Evolutionary conservation across 2,113 vertebrate species (phyloP), one percentile per base, ranked within the genome.

Genomic region (Triplophysa rosa): DNA sequence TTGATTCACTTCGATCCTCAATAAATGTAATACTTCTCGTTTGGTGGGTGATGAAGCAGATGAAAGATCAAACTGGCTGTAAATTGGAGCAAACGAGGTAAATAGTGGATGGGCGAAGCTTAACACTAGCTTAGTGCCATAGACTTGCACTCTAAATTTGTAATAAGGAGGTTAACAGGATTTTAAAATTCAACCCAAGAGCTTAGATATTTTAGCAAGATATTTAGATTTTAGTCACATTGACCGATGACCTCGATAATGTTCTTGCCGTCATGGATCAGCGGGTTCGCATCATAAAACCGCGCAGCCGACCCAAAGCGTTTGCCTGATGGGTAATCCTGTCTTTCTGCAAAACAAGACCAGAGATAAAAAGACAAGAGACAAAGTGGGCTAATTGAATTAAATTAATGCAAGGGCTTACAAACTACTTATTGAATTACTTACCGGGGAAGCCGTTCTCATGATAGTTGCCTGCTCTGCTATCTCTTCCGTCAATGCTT

Each of bases 371-470:
- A 83, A 72, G 71, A 83, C 67, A 83, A 72, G 71, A 79, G 73
- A 72, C 26, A 78, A 61, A 65, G 64, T 76, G 49, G 33, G 29
- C 79, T 86, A 78, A 77, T 70, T 82, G 26, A 73, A 69, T 84
- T 67, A 80, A 82, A 81, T 78, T 65, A 82, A 82, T 66, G 68
- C 54, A 19, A 49, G 72, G 54, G 62, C 70, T 84, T 86, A 84
- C 65, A 73, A 83, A 85, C 40, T 64, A 77, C 67, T 82, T 83
- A 86, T 82, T 84, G 56, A 83, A 84, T 86, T 84, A 67, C 66
- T 69, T 64, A 61, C 63, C 33, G 52, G 45, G 21, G 29, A 76
- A 73, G 67, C 47, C 61, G 2, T n/a, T 10, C 40, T 42, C 73
- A 17, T 10, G 49, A 54, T 73, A 19, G 47, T 7, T 9, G 11